Conservation (phyloP, 2,797 vertebrate genomes). For the Falco peregrinus region DNA sequence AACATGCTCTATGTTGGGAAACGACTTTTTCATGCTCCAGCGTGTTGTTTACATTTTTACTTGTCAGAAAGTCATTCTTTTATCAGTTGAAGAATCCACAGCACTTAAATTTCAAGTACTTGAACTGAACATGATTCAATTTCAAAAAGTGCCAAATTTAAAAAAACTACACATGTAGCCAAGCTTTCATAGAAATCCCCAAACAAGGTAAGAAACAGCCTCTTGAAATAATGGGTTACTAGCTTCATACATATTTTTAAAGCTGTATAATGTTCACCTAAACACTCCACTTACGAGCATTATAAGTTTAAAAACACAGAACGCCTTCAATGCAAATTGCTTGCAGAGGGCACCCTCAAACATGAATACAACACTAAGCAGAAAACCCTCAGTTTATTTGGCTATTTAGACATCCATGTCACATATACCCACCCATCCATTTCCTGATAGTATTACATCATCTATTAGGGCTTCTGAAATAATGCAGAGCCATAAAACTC, state of each 20-base stretch:
- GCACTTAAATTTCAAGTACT: slow-evolving; percentile 52
- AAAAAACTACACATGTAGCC: slow-evolving; percentile 13
- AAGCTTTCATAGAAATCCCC: slow-evolving; percentile 47
- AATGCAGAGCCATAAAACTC: slow-evolving; percentile 64
- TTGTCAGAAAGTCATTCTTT: slow-evolving; percentile 41
- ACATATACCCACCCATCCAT: slow-evolving; percentile 67
- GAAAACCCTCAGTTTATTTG: slow-evolving; percentile 71
- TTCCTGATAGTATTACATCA: slow-evolving; percentile 71
- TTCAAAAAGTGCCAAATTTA: slow-evolving; percentile 62
- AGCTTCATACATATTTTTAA: slow-evolving; percentile 63
- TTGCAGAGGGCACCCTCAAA: slow-evolving; percentile 70
- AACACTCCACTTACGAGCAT: slow-evolving; percentile 72
- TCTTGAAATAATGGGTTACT: slow-evolving; percentile 45
- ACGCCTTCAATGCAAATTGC: slow-evolving; percentile 61
- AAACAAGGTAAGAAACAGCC: slow-evolving; percentile 46
- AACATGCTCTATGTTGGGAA: slow-evolving; percentile 74
- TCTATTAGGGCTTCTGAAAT: slow-evolving; percentile 65
- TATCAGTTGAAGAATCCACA: slow-evolving; percentile 54
- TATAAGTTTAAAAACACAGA: slow-evolving; percentile 68
- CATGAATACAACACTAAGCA: slow-evolving; percentile 71
- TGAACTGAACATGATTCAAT: slow-evolving; percentile 43
- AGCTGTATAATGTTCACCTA: slow-evolving; percentile 71
- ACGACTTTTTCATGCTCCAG: slow-evolving; percentile 73
- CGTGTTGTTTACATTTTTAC: slow-evolving; percentile 52
- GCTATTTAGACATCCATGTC: slow-evolving; percentile 67